phyloP scores from a whole-genome alignment of 2,888 invertebrate species.

The Trimorus sp. region DNA sequence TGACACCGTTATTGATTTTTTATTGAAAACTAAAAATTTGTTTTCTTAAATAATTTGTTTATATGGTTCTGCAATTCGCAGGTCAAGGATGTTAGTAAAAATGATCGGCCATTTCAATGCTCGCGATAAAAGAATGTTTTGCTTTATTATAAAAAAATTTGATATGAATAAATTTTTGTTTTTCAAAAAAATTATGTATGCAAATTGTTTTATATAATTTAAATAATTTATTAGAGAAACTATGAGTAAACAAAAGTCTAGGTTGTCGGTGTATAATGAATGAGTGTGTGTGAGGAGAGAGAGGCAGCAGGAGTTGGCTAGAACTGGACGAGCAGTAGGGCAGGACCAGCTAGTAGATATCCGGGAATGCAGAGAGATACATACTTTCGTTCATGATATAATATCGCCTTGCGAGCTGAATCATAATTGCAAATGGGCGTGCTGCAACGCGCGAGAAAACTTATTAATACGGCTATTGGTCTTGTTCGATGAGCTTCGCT shows the following conservation, averaged over 20 bases:
- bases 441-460: constrained; percentile 11
- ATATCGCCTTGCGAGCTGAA: constrained; percentile 49
- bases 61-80: no score
- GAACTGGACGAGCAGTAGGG: constrained; percentile 63
- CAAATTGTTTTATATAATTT: no score
- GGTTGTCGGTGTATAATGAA: constrained; percentile 12
- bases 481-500: constrained; percentile 20
- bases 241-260: not conserved
- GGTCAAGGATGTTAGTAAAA: no score
- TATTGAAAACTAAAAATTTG: no score
- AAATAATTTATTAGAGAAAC: no score
- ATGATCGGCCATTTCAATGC: no score
- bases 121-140: no score
- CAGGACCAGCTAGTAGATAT: constrained; percentile 42
- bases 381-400: constrained; percentile 74
- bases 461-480: constrained; percentile 29
- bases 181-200: no score
- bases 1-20: no score
- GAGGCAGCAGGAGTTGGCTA: constrained; percentile 49
- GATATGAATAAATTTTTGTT: no score
- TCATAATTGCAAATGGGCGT: constrained; percentile 47
- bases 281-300: constrained; percentile 39
- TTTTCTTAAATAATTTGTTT: no score
- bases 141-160: no score
- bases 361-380: constrained; percentile 67